Base-by-base conservation (phyloP, 2,797 vertebrate genomes). In the Pitangus sulphuratus region DNA sequence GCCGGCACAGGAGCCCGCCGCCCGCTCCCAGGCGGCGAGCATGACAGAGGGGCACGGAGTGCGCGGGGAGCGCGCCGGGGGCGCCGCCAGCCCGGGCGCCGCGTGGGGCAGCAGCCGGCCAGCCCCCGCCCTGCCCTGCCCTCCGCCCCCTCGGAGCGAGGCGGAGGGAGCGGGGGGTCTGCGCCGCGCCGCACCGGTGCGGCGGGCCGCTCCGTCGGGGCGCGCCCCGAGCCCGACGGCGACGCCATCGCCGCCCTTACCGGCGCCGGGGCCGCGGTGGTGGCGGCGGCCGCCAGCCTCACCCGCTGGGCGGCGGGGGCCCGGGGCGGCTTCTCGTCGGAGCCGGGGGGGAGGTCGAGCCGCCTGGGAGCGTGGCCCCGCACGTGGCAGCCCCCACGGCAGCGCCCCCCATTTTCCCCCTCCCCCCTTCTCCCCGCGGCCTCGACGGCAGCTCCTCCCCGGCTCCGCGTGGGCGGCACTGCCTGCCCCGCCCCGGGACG, bases 21-120 rank as follows among this genome's bases (percentile, higher is more conserved):
- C 77, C 89, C 89, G 77, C 77, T 91, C 83, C 83, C 95, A 94
- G 93, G 96, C 96, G 96, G 91, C 94, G 92, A 96, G 94, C 95
- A 95, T 97, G 96, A 96, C 97, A 90, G 97, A 96, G 96, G 95
- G 97, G 96, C 97, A 95, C 86, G 95, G 86, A 97, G 96, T 94
- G 93, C 90, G 57, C 94, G 96, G 95, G 90, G 93, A 97, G 85
- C 89, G 93, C 97, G 96, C 94, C 93, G 97, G 96, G 97, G 97
- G 97, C 97, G 97, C 97, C 97, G 97, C 96, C 85, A 95, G 95
- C 96, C 87, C 84, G 90, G 96, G 96, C 97, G 97, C 96, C 95
- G 97, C 96, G 97, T 97, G 97, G 97, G 97, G 97, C 97, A 96
- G 96, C 94, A 62, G 89, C 93, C 77, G 66, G 93, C 76, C 90